Conservation (phyloP, 92 coral and sea anemone species). For the Nematostella vectensis region DNA sequence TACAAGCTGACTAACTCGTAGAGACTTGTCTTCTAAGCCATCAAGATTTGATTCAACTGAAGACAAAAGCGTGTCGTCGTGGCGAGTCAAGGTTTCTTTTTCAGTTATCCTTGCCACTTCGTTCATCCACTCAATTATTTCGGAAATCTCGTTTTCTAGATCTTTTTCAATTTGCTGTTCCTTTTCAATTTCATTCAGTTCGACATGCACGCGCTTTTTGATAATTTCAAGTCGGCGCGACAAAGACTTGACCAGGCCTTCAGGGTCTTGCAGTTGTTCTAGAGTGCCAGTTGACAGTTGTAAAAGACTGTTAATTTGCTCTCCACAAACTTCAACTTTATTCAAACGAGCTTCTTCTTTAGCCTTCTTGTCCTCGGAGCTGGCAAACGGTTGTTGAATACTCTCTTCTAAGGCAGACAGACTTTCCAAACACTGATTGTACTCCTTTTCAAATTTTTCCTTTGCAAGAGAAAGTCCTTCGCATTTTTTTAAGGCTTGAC, state of each 20-base stretch:
- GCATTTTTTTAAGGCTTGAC: conserved; percentile 36
- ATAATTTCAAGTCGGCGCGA: conserved; percentile 40
- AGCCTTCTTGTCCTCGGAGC: too few species aligned
- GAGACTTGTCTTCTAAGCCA: too few species aligned
- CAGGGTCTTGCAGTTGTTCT: conserved; percentile 52
- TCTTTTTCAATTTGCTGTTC: conserved; percentile 15
- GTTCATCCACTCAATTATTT: conserved; percentile 24
- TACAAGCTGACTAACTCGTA: too few species aligned
- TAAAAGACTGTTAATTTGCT: conserved; percentile 42
- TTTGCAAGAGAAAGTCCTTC: conserved; percentile 40
- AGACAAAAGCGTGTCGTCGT: conserved; percentile 18
- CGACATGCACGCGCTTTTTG: conserved; percentile 30
- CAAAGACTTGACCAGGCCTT: conserved; percentile 28
- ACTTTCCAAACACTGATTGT: conserved; percentile 18
- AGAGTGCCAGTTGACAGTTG: conserved; percentile 44
- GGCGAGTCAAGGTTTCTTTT: conserved; percentile 3
- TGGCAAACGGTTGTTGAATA: too few species aligned
- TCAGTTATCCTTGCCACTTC: neutral
- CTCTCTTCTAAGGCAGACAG: conserved; percentile 21
- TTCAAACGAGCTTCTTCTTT: too few species aligned
- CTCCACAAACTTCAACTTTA: conserved; percentile 32
- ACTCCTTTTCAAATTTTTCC: conserved; percentile 47
- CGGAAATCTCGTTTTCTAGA: conserved; percentile 21
- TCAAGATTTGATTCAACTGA: too few species aligned
- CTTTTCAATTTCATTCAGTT: conserved; percentile 33